Evolutionary conservation across 1,140 invertebrate genomes (phyloP).

Genomic region (Drosophila jambulina): DNA sequence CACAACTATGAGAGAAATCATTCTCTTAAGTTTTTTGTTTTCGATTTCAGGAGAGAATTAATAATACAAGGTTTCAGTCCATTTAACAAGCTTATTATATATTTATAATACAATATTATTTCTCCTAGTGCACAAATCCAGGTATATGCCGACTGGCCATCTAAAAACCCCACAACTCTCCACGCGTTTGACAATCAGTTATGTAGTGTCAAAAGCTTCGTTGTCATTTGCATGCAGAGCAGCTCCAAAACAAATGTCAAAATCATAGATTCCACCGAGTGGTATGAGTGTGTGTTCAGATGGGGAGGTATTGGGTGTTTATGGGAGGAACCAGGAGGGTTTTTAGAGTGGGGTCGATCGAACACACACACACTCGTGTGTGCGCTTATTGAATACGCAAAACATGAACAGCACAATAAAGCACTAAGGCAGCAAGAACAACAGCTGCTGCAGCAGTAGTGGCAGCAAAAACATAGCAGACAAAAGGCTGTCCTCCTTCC

Average conservation of each 20-base stretch:
- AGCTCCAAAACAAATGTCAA: constrained; percentile 76
- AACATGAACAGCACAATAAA: constrained; percentile 75
- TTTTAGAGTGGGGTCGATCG: constrained; percentile 20
- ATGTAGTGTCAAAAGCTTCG: constrained; percentile 51
- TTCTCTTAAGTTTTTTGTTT: background rate
- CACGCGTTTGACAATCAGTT: constrained; percentile 46
- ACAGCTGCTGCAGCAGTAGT: constrained; percentile 1
- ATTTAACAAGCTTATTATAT: background rate
- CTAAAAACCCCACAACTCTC: background rate
- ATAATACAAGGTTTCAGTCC: too few species aligned
- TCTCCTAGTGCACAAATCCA: background rate
- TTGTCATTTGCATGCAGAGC: constrained; percentile 77
- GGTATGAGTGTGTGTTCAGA: background rate
- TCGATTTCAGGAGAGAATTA: background rate
- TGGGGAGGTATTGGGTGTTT: background rate
- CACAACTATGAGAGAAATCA: background rate
- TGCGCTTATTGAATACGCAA: constrained; percentile 80
- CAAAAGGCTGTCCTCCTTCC: constrained; percentile 14
- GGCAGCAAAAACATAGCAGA: constrained; percentile 16
- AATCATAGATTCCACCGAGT: constrained; percentile 70
- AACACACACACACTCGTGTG: constrained; percentile 8
- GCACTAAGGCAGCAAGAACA: constrained; percentile 45
- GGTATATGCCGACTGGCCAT: constrained; percentile 3
- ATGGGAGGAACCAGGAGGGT: background rate
- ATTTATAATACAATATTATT: background rate